phyloP scores from a whole-genome alignment of 2,888 invertebrate genomes.

The Epirrita christyi region DNA sequence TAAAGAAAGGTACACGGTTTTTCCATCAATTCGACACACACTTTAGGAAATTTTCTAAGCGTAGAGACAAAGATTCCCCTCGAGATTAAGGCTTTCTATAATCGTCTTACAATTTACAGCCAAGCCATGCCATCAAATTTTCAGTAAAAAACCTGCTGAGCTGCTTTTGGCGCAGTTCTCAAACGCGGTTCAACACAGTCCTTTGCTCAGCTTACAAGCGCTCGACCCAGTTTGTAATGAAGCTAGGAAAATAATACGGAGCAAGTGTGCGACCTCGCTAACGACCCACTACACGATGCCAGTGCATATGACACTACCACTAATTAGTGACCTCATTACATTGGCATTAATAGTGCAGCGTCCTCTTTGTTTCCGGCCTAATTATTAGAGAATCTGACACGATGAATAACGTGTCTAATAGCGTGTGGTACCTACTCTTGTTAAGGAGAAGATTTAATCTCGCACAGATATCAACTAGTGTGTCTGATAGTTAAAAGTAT shows the following conservation, averaged over 20 bases:
- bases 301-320: slow-evolving; percentile 46
- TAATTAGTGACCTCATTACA: background rate
- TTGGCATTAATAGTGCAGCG: slow-evolving; percentile 22
- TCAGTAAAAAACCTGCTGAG: slow-evolving; percentile 7
- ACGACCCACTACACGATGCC: slow-evolving; percentile 40
- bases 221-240: slow-evolving; percentile 72
- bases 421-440: background rate
- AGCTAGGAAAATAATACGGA: slow-evolving; percentile 56
- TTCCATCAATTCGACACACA: too few relatives aligned
- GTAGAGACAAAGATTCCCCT: background rate
- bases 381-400: slow-evolving; percentile 11
- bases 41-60: too few relatives aligned
- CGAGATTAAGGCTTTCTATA: background rate
- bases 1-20: too few relatives aligned
- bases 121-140: background rate
- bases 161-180: slow-evolving; percentile 26
- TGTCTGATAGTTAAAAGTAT: too few relatives aligned
- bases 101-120: background rate
- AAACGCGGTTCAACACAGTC: slow-evolving; percentile 33
- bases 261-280: slow-evolving; percentile 46
- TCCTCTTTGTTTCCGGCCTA: slow-evolving; percentile 36
- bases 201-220: slow-evolving; percentile 53
- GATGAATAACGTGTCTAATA: background rate
- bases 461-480: background rate
- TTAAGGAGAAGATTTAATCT: background rate